Base-by-base conservation (phyloP, 2,888 invertebrate genomes). In the Nomada ferruginata region DNA sequence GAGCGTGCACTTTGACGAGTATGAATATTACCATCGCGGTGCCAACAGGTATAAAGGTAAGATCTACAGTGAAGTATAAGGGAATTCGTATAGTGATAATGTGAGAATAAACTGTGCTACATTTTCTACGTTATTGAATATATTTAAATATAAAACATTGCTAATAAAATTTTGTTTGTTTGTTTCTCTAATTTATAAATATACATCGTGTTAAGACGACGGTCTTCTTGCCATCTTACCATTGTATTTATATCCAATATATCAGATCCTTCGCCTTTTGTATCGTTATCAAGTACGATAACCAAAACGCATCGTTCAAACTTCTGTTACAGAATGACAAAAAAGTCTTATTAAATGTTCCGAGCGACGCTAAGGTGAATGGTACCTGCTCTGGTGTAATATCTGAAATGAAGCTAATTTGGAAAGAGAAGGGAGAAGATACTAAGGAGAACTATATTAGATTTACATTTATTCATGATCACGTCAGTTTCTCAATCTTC, bases 401-500 rank as follows among this genome's bases (percentile, higher is more conserved):
- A 13, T 69, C 65, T 9, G 1, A 26, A 2, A 66, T 85, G 63
- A 57, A 2, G 3, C 50, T 85, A 13, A 72, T 0, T 23, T 85
- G 85, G 85, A 36, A 29, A 15, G 2, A 2, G 26, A 15, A 20
- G n/a, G 18, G 23, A 1, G 18, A 60, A 42, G 47, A 69, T 11
- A 5, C 11, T 2, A 15, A 44, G 26, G 36, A 53, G 20, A 90
- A 83, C 60, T 47, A 15, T 11, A 64, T 89, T 11, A 55, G 63
- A 29, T 73, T 89, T 9, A 29, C 59, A 65, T 90, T 90, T 53
- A 52, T 79, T 4, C 86, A 77, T 1, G 77, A 88, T 20, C 85
- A 83, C 7, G 72, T 57, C 7, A 69, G n/a, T 1, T 87, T 87
- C 20, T 76, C 82, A 3, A 63, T 90, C 26, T 82, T 89, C 61